A percentile compares a stretch with the other conserved stretches of the same genome.
Conservation (phyloP, 2,113 vertebrate species). For the Chelonoidis abingdonii region DNA sequence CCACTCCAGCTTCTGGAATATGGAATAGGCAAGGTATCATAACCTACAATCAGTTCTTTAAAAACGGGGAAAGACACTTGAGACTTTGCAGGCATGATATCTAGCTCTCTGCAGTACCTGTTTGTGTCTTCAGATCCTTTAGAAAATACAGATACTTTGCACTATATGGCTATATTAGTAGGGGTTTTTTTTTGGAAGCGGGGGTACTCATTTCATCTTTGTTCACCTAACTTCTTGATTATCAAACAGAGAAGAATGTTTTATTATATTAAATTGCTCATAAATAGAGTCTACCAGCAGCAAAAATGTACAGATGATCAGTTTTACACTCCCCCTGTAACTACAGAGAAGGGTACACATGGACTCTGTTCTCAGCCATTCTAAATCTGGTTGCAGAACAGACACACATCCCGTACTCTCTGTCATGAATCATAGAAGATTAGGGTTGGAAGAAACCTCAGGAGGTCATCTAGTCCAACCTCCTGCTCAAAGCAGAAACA, state of each 20-base stretch:
- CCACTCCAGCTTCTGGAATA: background rate
- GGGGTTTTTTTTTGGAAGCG: background rate
- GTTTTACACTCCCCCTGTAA: background rate
- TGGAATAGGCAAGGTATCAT: background rate
- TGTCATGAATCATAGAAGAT: background rate
- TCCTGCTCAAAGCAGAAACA: too few relatives aligned
- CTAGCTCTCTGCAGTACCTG: background rate
- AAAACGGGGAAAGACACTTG: background rate
- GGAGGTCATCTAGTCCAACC: too few relatives aligned
- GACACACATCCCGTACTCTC: background rate
- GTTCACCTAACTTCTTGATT: background rate
- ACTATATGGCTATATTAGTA: background rate
- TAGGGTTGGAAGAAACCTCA: too few relatives aligned
- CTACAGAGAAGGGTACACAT: background rate
- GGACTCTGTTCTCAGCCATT: background rate
- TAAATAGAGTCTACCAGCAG: background rate
- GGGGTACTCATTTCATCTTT: background rate
- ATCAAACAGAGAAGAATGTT: background rate
- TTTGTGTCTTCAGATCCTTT: background rate
- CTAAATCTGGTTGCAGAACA: background rate
- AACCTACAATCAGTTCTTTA: background rate
- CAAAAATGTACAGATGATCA: background rate
- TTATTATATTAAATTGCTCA: rapidly evolving
- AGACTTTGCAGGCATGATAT: background rate
- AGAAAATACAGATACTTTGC: background rate